Evolutionary conservation across 2,113 vertebrate species (phyloP), one percentile per base, ranked within the genome.

Genomic region (Gopherus evgoodei): DNA sequence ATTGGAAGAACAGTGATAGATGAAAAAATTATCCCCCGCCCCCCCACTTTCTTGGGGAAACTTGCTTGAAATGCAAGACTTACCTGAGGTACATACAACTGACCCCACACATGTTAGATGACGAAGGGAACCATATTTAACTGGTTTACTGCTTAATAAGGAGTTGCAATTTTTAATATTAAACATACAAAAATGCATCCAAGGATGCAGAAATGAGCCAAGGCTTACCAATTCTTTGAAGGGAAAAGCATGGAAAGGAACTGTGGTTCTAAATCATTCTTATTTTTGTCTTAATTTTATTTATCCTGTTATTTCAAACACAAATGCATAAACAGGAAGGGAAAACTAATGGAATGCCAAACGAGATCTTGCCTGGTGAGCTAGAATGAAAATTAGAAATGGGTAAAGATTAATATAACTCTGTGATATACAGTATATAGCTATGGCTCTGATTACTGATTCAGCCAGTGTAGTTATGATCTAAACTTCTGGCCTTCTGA

Each of bases 1-100:
- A 79, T 84, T 97, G 82, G 80, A 84, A 87, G 78, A 86, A 90
- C 79, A 92, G 76, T 83, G 91, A 92, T 84, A 87, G 93, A 95
- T 84, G 35, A 85, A 31, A 16, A 56, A 83, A 62, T 29, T 72
- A 47, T 49, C 83, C 49, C 72, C 16, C 22, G 17, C 35, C 6
- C 86, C 76, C 13, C 69, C 5, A n/a, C 72, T 24, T 76, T 24
- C 21, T 78, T 47, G 24, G 21, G 80, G 24, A 2, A 38, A n/a
- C 14, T 84, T 50, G 12, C 21, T 69, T 53, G 88, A 91, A 91
- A 76, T 47, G 9, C 4, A 59, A 1, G 2, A 24, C 4, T 49
- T 81, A 59, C 53, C 3, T 59, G n/a, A 72, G 81, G 87, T 79
- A 86, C 86, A 81, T 38, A 59, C 13, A 21, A 14, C 17, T 35